Conservation (phyloP, 1,140 invertebrate genomes). For the Drosophila subpulchrella region DNA sequence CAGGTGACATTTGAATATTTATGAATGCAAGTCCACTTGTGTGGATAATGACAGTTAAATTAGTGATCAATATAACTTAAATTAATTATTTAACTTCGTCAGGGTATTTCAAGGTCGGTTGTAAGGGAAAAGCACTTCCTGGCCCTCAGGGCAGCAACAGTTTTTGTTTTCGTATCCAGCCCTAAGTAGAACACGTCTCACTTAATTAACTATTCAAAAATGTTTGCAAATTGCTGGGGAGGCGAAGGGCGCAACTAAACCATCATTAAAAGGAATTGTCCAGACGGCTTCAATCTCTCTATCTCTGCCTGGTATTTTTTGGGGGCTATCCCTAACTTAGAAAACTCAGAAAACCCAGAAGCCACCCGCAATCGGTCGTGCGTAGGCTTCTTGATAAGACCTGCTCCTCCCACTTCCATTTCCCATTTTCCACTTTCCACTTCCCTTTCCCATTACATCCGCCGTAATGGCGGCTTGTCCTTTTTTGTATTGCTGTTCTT, state of each 20-base stretch:
- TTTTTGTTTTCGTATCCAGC: constrained; percentile 15
- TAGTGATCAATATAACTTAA: background rate
- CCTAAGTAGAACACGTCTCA: constrained; percentile 58
- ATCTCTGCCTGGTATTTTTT: constrained; percentile 5
- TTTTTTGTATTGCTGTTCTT: constrained; percentile 49
- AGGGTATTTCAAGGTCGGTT: constrained; percentile 15
- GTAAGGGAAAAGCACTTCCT: background rate
- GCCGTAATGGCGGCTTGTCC: constrained; percentile 52
- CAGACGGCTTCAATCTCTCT: constrained; percentile 33
- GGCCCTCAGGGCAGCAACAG: constrained; percentile 22
- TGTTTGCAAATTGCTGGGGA: constrained; percentile 56
- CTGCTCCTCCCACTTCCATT: background rate
- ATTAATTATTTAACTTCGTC: background rate
- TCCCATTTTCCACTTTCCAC: background rate
- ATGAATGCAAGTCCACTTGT: background rate
- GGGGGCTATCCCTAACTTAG: background rate
- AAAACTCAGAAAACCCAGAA: too few relatives aligned
- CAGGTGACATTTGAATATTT: constrained; percentile 31
- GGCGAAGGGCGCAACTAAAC: constrained; percentile 16
- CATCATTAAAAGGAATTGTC: constrained; percentile 52
- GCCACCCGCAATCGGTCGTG: constrained; percentile 36
- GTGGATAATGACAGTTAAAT: constrained; percentile 3
- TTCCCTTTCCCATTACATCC: constrained; percentile 7
- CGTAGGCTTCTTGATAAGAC: constrained; percentile 49
- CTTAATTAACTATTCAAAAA: constrained; percentile 72